Evolutionary conservation across 2,888 invertebrate species (phyloP), one percentile per base, ranked within the genome.

Genomic region (Leptogaster cylindrica): DNA sequence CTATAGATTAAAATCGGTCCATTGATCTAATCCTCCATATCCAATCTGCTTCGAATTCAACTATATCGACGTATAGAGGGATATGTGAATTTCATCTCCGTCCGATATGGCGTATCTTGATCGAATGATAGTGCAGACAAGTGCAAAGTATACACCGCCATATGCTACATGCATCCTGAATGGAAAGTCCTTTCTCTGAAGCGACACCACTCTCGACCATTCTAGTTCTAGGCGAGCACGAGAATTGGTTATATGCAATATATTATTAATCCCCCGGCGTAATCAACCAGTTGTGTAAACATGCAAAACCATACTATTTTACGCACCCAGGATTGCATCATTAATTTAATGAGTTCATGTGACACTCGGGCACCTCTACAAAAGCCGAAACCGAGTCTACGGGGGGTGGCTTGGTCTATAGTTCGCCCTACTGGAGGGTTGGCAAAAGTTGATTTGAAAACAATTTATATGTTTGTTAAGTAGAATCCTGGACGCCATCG

Each of bases 1-100:
- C 69, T 67, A 70, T 65, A 65, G 69, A 70, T 70, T 70, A 70
- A 70, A 70, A 70, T 70, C 69, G 67, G 69, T 70, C 65, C 44
- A 64, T 67, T 67, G 67, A 61, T 70, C 69, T 69, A 67, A 69
- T 69, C 66, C 46, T 39, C 27, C 58, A 65, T 33, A 68, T 65
- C 65, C 65, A 65, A 65, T 68, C 68, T 64, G 50, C n/a, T n/a
- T n/a, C n/a, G n/a, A n/a, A n/a, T n/a, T n/a, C n/a, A n/a, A 39
- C 8, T 16, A 39, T 39, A n/a, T 39, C n/a, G n/a, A n/a, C n/a
- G n/a, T n/a, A n/a, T n/a, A n/a, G n/a, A n/a, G n/a, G n/a, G n/a
- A n/a, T n/a, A n/a, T n/a, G n/a, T n/a, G n/a, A n/a, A n/a, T n/a
- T n/a, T n/a, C n/a, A n/a, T n/a, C n/a, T 33, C 33, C 33, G 33